These are phyloP conservation scores for Drosophila gunungcola DNA, from an alignment of 1,140 invertebrate genomes.

Conservation along the genomic window DNA sequence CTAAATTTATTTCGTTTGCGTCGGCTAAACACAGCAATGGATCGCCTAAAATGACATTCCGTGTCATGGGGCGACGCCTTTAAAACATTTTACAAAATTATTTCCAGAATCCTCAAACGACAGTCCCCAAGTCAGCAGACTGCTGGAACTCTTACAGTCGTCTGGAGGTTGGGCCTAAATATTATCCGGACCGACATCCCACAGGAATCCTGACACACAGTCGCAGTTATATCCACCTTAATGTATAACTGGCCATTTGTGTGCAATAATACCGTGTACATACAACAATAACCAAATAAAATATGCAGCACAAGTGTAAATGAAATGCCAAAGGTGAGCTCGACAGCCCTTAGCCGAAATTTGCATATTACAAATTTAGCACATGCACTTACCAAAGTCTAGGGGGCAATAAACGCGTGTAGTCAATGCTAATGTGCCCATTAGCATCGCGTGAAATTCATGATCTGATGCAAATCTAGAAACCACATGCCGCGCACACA, in stretches of 20 bases:
- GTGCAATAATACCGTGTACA: slow-evolving; percentile 62
- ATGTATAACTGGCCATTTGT: slow-evolving; percentile 73
- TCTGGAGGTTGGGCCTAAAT: slow-evolving; percentile 1
- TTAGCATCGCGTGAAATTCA: slow-evolving; percentile 76
- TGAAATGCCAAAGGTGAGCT: slow-evolving; percentile 65
- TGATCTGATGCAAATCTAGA: slow-evolving; percentile 77
- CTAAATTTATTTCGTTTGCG: too few relatives aligned
- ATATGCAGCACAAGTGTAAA: slow-evolving; percentile 79
- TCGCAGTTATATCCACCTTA: slow-evolving; percentile 40
- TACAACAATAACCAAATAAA: slow-evolving; percentile 60
- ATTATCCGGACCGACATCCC: background rate
- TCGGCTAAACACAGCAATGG: background rate
- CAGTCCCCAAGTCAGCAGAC: background rate
- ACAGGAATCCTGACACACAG: background rate
- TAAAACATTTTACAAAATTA: slow-evolving; percentile 51
- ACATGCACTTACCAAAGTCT: slow-evolving; percentile 61
- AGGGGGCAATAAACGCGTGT: slow-evolving; percentile 66
- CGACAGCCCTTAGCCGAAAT: slow-evolving; percentile 33
- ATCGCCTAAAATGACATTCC: background rate
- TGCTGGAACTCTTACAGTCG: background rate
- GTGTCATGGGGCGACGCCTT: slow-evolving; percentile 24
- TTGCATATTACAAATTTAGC: slow-evolving; percentile 81
- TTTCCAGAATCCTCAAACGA: slow-evolving; percentile 34
- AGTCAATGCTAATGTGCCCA: slow-evolving; percentile 78
- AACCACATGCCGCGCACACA: slow-evolving; percentile 61